A percentile compares a stretch with the other conserved stretches of the same genome.
Conservation (phyloP, 1,140 invertebrate species). For the Drosophila athabasca region DNA sequence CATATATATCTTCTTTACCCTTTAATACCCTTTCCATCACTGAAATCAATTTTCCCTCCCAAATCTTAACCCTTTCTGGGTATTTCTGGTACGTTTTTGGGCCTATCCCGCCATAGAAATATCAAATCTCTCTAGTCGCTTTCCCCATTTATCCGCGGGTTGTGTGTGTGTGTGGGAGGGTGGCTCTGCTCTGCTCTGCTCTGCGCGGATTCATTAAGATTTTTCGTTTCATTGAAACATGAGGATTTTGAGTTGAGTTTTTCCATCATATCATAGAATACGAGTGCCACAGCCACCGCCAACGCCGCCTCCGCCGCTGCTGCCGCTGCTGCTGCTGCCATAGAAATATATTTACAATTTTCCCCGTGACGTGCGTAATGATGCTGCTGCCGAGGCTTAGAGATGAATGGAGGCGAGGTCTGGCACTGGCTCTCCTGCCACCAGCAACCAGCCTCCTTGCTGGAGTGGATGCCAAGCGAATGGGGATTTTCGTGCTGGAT, state of each 20-base stretch:
- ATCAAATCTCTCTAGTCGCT: neutral
- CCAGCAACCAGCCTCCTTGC: no score
- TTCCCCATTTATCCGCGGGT: no score
- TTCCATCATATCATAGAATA: slow-evolving; percentile 46
- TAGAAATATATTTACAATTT: slow-evolving; percentile 36
- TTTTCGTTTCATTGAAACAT: slow-evolving; percentile 61
- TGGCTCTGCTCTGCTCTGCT: neutral
- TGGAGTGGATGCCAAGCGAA: no score
- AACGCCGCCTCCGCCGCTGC: neutral
- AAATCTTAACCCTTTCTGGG: no score
- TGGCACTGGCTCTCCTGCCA: no score
- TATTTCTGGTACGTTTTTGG: no score
- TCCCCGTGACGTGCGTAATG: slow-evolving; percentile 39
- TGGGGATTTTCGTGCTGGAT: slow-evolving; percentile 2
- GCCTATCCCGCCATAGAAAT: slow-evolving; percentile 4
- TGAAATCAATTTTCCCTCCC: no score
- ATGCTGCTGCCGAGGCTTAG: slow-evolving; percentile 45
- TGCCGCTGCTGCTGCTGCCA: neutral
- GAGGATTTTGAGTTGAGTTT: slow-evolving; percentile 38
- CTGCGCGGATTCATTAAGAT: slow-evolving; percentile 54
- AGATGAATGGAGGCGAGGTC: slow-evolving; percentile 14
- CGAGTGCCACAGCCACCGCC: slow-evolving; percentile 3
- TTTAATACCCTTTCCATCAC: no score
- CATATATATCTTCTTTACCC: no score
- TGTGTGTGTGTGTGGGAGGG: neutral